phyloP scores from a whole-genome alignment of 1,140 invertebrate genomes.

The Dufourea novaeangliae region DNA sequence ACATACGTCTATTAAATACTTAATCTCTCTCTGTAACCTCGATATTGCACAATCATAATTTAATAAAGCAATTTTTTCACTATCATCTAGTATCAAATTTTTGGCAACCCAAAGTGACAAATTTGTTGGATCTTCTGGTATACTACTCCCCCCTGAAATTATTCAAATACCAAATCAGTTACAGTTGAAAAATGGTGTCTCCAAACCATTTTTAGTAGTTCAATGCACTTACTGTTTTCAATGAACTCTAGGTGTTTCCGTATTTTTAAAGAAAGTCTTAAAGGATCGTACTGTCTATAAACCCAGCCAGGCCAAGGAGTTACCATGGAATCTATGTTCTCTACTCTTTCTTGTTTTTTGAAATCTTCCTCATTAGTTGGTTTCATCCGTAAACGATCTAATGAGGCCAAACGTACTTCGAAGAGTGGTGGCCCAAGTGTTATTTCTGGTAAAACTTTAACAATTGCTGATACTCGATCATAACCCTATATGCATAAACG shows the following conservation, averaged over 20 bases:
- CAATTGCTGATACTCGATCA: slow-evolving; percentile 79
- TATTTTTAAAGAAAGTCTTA: slow-evolving; percentile 81
- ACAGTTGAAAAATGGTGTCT: background rate
- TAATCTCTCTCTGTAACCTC: slow-evolving; percentile 86
- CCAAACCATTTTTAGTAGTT: background rate
- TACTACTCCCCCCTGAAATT: slow-evolving; percentile 70
- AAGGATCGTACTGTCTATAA: slow-evolving; percentile 86
- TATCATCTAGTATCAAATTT: slow-evolving; percentile 86
- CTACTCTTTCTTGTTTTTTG: slow-evolving; percentile 70
- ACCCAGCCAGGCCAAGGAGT: slow-evolving; percentile 85
- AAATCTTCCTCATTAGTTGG: slow-evolving; percentile 60
- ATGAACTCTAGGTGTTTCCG: slow-evolving; percentile 76
- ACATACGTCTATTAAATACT: slow-evolving; percentile 84
- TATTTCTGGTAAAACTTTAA: slow-evolving; percentile 86
- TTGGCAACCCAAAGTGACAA: slow-evolving; percentile 91
- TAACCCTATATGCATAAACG: slow-evolving; percentile 58
- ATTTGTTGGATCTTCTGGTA: slow-evolving; percentile 86
- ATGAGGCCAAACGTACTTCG: slow-evolving; percentile 78
- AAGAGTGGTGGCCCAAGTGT: slow-evolving; percentile 80
- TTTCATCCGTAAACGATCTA: slow-evolving; percentile 76
- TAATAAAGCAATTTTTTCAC: slow-evolving; percentile 84
- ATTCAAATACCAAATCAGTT: background rate
- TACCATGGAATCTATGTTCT: slow-evolving; percentile 78
- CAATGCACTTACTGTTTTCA: slow-evolving; percentile 62
- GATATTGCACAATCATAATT: slow-evolving; percentile 85